Base-by-base conservation (phyloP, 2,113 vertebrate species). In the Muntiacus reevesi region DNA sequence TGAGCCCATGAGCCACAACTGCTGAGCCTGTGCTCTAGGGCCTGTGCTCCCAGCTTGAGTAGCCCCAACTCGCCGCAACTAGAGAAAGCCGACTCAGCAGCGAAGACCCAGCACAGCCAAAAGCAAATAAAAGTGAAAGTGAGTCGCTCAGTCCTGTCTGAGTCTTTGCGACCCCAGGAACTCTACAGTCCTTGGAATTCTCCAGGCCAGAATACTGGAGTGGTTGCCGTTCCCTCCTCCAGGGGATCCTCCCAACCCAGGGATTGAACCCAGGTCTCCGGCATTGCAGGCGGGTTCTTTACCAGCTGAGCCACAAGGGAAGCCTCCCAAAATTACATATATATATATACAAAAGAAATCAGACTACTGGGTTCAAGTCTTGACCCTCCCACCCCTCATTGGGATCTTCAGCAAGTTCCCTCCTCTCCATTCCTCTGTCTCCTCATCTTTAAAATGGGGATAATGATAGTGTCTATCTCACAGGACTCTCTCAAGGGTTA, bases 101-200 rank as follows among this genome's bases (percentile, higher is more conserved):
- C 2, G 6, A 43, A 43, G 40, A 27, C 71, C 36, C 71, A 76
- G 23, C 0, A 0, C 23, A 76, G 71, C 14, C 71, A 27, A 43
- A 76, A 43, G 4, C 40, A 76, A 43, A 43, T 2, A 27, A 76
- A 76, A 55, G 54, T 19, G 52, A 54, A 54, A 36, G n/a, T 23
- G 10, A 74, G 67, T 40, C 19, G 1, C 10, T 40, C 10, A 23
- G n/a, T 3, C 10, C 1, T 12, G n/a, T 6, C 67, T 21, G 3
- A 23, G 1, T 40, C 67, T 74, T 23, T 2, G 0, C 0, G 10
- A 40, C 67, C 11, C n/a, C n/a, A 74, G 0, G 2, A 19, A 40
- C 67, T 74, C 67, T 13, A 74, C 67, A 74, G n/a, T 74, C 67
- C 67, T 74, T 25, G n/a, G n/a, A 74, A 74, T 40, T 74, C 67